Percentiles rank a stretch among this genome's conserved stretches.
Evolutionary conservation across 2,797 vertebrate species (phyloP).

Genomic region (Prionace glauca): DNA sequence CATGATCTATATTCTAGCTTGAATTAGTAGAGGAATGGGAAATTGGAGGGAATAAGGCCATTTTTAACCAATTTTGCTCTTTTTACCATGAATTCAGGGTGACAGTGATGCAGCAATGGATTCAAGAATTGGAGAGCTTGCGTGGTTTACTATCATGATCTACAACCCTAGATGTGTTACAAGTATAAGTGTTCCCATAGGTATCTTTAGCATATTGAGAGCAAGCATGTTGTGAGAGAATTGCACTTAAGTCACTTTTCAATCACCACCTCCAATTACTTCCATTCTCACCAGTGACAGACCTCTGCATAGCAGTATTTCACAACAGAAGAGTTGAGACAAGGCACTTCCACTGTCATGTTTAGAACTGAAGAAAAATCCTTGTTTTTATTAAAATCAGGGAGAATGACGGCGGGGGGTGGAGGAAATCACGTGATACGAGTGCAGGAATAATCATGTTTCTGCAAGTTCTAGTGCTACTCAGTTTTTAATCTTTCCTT

Average conservation of each 20-base stretch:
- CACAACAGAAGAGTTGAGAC: neutral
- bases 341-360: neutral
- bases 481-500: too few species aligned
- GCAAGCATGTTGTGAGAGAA: neutral
- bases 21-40: neutral
- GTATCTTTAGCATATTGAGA: slow-evolving; percentile 4
- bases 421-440: too few species aligned
- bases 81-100: neutral
- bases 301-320: neutral
- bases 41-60: neutral
- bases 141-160: neutral
- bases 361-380: neutral
- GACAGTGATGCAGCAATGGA: neutral
- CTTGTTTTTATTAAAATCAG: too few species aligned
- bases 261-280: neutral
- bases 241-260: neutral
- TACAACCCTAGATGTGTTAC: neutral
- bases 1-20: neutral
- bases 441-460: too few species aligned
- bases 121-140: neutral
- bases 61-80: neutral
- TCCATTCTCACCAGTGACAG: neutral
- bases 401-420: too few species aligned
- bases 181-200: neutral
- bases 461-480: too few species aligned